Evolutionary conservation across 1,140 invertebrate species (phyloP), one percentile per base, ranked within the genome.

Genomic region (Mya arenaria): DNA sequence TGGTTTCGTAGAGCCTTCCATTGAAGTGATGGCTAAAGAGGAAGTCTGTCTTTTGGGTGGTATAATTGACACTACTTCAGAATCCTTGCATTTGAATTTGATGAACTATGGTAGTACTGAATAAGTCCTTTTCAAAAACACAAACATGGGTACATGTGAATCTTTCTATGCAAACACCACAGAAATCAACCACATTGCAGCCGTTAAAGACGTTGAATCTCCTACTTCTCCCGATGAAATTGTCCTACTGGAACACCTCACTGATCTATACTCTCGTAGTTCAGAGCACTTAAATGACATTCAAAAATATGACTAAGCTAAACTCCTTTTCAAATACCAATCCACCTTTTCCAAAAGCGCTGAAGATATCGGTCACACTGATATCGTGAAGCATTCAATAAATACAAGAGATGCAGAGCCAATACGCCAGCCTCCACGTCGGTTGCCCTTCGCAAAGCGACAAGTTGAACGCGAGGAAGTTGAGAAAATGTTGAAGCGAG

Each of bases 401-500:
- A 37, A 73, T 52, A 82, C 79, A 4, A 62, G 44, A n/a, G 30
- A 73, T 58, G 60, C 41, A 8, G 15, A 1, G 1, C 69, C 69
- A n/a, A 66, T 82, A 5, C 25, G 41, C 30, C 69, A 82, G 48
- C 8, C 63, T 15, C 39, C 55, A 5, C 75, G 72, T 32, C n/a
- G 72, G 23, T 13, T 69, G 28, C 81, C 73, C 0, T 32, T 82
- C 25, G 23, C 1, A 5, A 74, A 82, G n/a, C 28, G 41, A 0
- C 15, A 36, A 55, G 56, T 25, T 19, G 44, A 71, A 23, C 55
- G 56, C 36, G 74, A 83, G 13, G 58, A 58, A 74, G 69, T 75
- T 72, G 36, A 56, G 34, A 4, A 74, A 4, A 79, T 85, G 74
- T n/a, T 83, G 19, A 65, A 56, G 23, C 10, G 41, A 25, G 68